Conservation (phyloP, 1,140 invertebrate genomes). For the Andricus grossulariae region DNA sequence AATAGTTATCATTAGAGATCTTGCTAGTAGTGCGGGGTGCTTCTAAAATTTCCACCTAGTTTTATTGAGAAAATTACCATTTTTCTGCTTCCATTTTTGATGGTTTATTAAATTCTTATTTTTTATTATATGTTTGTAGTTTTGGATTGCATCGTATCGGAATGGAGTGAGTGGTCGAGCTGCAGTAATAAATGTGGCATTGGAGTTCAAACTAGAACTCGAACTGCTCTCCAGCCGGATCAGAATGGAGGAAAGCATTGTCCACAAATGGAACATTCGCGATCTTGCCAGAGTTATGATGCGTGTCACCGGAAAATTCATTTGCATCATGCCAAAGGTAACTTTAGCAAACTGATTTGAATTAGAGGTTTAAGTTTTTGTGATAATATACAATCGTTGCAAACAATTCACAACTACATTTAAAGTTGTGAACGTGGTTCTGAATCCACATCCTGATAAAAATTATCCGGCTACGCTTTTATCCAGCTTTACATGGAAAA, state of each 20-base stretch:
- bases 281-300: slow-evolving; percentile 83
- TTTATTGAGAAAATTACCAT: too few relatives aligned
- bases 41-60: too few relatives aligned
- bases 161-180: slow-evolving; percentile 84
- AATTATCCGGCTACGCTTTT: too few relatives aligned
- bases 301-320: slow-evolving; percentile 79
- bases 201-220: slow-evolving; percentile 82
- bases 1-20: too few relatives aligned
- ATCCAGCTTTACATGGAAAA: too few relatives aligned
- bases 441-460: too few relatives aligned
- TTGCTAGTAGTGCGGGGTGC: too few relatives aligned
- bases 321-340: slow-evolving; percentile 42
- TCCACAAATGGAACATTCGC: slow-evolving; percentile 82
- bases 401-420: too few relatives aligned
- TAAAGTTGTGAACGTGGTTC: too few relatives aligned
- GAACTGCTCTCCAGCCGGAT: slow-evolving; percentile 79
- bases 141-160: slow-evolving; percentile 84
- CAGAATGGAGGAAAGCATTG: slow-evolving; percentile 85
- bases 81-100: too few relatives aligned
- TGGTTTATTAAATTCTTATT: too few relatives aligned
- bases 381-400: too few relatives aligned
- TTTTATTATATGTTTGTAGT: slow-evolving; percentile 76
- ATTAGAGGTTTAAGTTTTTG: background rate
- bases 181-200: slow-evolving; percentile 85
- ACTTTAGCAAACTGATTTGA: slow-evolving; percentile 2